These are phyloP conservation scores for Blomia tropicalis DNA, from an alignment of 2,888 invertebrate species.

Conservation along the genomic window DNA sequence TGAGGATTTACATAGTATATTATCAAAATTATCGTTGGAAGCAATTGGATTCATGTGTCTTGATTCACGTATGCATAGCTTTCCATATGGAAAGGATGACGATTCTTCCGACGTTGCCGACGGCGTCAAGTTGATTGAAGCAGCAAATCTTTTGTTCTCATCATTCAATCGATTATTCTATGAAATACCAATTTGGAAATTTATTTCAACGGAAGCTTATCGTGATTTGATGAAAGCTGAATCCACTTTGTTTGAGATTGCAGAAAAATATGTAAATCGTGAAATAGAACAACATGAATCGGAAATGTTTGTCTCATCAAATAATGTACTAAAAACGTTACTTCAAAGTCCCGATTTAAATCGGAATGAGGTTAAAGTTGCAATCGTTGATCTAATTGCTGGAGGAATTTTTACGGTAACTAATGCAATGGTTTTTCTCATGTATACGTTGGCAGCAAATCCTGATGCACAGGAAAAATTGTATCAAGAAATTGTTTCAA, in stretches of 20 bases:
- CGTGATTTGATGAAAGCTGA: slow-evolving; percentile 30
- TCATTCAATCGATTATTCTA: slow-evolving; percentile 33
- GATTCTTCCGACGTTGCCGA: slow-evolving; percentile 22
- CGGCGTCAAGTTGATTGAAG: slow-evolving; percentile 32
- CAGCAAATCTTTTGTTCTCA: slow-evolving; percentile 33
- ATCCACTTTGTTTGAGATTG: slow-evolving; percentile 30
- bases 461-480: slow-evolving; percentile 60
- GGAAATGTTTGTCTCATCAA: background rate
- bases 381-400: slow-evolving; percentile 32
- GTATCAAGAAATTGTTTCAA: slow-evolving; percentile 46
- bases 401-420: slow-evolving; percentile 33
- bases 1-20: slow-evolving; percentile 27
- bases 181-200: slow-evolving; percentile 33
- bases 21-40: slow-evolving; percentile 29
- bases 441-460: slow-evolving; percentile 53
- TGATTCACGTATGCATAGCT: slow-evolving; percentile 34
- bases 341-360: slow-evolving; percentile 25
- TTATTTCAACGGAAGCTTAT: slow-evolving; percentile 29
- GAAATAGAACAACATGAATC: background rate
- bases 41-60: slow-evolving; percentile 34
- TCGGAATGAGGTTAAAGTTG: slow-evolving; percentile 29
- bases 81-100: slow-evolving; percentile 25
- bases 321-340: slow-evolving; percentile 29
- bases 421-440: slow-evolving; percentile 34
- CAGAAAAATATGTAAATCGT: slow-evolving; percentile 26